Evolutionary conservation across 2,888 invertebrate genomes (phyloP).

Genomic region (Epistrophe eligans): DNA sequence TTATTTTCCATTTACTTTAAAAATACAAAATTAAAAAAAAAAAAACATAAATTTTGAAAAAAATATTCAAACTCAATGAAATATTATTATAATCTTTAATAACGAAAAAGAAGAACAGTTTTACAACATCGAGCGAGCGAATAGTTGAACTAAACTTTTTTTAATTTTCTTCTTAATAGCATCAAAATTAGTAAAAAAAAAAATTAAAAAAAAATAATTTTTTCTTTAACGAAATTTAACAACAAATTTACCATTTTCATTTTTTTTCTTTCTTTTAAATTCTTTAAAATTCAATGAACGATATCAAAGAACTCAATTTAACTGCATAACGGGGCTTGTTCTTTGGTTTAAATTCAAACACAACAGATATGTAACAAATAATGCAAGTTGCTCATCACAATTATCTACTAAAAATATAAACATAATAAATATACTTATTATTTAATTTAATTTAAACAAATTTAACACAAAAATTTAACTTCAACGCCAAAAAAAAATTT

Average conservation of each 20-base stretch:
- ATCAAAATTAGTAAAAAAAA: slow-evolving; percentile 19
- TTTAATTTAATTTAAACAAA: slow-evolving; percentile 58
- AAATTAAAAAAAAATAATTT: slow-evolving; percentile 1
- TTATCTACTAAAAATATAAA: slow-evolving; percentile 74
- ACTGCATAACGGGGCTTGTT: slow-evolving; percentile 70
- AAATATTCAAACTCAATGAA: slow-evolving; percentile 51
- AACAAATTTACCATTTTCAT: slow-evolving; percentile 54
- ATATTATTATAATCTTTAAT: slow-evolving; percentile 28
- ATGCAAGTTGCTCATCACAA: slow-evolving; percentile 76
- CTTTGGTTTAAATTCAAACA: slow-evolving; percentile 81
- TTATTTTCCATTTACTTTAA: slow-evolving; percentile 50
- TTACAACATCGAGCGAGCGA: slow-evolving; percentile 75
- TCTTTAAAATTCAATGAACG: slow-evolving; percentile 30
- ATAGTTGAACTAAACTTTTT: slow-evolving; percentile 46
- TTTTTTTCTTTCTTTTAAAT: not conserved
- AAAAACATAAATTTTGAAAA: not conserved
- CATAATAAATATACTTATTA: slow-evolving; percentile 55
- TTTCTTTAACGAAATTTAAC: slow-evolving; percentile 13
- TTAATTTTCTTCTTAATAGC: slow-evolving; percentile 38
- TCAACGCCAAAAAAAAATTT: slow-evolving; percentile 36
- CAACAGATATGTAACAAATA: slow-evolving; percentile 83
- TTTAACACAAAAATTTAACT: slow-evolving; percentile 17
- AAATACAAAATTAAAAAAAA: slow-evolving; percentile 21
- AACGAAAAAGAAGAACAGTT: slow-evolving; percentile 45
- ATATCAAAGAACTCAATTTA: slow-evolving; percentile 58